Conservation (phyloP, 2,113 vertebrate species). For the Bucco capensis region DNA sequence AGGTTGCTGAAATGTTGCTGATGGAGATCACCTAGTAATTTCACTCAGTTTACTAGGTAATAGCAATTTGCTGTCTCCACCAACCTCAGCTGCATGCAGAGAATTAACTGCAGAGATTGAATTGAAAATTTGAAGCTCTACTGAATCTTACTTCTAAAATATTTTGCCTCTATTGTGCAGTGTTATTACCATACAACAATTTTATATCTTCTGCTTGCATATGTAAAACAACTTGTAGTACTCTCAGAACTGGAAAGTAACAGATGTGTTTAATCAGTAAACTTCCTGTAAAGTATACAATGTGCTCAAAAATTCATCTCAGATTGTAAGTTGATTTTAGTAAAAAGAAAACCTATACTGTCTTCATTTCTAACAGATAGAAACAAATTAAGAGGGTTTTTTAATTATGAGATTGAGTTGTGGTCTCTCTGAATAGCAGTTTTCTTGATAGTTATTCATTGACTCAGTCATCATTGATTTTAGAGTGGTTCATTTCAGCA, state of each 20-base stretch:
- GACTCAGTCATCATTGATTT: slow-evolving; percentile 17
- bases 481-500: neutral
- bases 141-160: neutral
- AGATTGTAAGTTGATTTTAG: neutral
- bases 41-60: neutral
- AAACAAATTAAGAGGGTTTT: neutral
- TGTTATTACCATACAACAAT: neutral
- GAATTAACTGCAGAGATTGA: neutral
- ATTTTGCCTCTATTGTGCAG: neutral
- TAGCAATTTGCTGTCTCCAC: neutral
- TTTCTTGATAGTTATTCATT: slow-evolving; percentile 36
- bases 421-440: neutral
- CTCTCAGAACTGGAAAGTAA: neutral
- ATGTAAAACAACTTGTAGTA: neutral
- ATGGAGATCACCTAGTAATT: neutral
- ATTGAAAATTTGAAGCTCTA: neutral
- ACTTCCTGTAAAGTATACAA: neutral
- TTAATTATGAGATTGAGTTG: neutral
- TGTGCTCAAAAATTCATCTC: neutral
- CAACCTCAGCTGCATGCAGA: neutral
- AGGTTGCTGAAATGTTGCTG: neutral
- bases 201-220: neutral
- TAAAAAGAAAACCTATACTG: neutral
- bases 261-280: neutral
- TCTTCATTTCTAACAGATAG: neutral